A percentile compares a stretch with the other conserved stretches of the same genome.
These are phyloP conservation scores for Ricordea florida DNA, from an alignment of 92 coral and sea anemone genomes.

Conservation along the genomic window DNA sequence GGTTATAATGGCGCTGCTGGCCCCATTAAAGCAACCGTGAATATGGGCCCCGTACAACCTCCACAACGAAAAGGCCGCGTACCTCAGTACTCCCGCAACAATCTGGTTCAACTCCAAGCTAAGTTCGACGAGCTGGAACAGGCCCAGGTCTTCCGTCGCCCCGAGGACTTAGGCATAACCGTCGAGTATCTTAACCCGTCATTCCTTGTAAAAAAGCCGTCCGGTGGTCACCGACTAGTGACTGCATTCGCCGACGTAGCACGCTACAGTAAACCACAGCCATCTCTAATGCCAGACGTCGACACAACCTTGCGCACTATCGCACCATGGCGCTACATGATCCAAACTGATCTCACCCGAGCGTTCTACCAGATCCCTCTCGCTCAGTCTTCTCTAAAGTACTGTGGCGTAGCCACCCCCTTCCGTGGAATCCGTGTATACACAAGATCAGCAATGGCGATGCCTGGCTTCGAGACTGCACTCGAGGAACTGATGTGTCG, in stretches of 20 bases:
- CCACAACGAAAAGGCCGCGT: slow-evolving; percentile 50
- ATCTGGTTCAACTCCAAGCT: slow-evolving; percentile 17
- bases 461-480: slow-evolving; percentile 51
- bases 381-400: slow-evolving; percentile 23
- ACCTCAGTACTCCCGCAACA: slow-evolving; percentile 12
- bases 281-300: slow-evolving; percentile 31
- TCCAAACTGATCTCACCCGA: slow-evolving; percentile 29
- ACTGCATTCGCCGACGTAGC: slow-evolving; percentile 38
- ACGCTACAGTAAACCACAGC: slow-evolving; percentile 33
- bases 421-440: slow-evolving; percentile 54
- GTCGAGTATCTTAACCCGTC: slow-evolving; percentile 50
- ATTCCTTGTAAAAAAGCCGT: slow-evolving; percentile 39
- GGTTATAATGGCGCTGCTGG: slow-evolving; percentile 48
- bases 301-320: slow-evolving; percentile 51
- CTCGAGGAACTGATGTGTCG: slow-evolving; percentile 60
- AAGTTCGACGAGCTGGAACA: slow-evolving; percentile 45
- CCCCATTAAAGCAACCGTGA: slow-evolving; percentile 20
- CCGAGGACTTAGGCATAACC: slow-evolving; percentile 42
- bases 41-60: slow-evolving; percentile 37
- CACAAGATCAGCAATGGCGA: slow-evolving; percentile 54
- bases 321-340: slow-evolving; percentile 44
- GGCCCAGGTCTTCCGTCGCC: slow-evolving; percentile 13
- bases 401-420: slow-evolving; percentile 61
- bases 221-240: slow-evolving; percentile 37
- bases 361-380: slow-evolving; percentile 49